phyloP scores from a whole-genome alignment of 2,888 invertebrate species.

The Calliphora vomitoria region DNA sequence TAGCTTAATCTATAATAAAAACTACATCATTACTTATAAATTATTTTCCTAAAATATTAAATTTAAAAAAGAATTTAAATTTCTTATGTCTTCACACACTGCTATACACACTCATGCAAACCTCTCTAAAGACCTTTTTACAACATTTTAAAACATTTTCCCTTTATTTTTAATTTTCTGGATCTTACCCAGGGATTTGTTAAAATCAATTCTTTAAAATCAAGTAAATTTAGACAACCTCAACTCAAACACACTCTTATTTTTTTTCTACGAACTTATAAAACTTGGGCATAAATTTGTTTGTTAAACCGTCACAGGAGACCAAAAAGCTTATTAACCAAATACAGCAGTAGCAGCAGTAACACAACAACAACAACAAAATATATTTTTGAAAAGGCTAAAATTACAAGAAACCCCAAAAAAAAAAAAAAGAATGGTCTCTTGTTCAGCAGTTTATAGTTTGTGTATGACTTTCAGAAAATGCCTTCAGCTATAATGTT shows the following conservation, averaged over 20 bases:
- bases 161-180: slow-evolving; percentile 28
- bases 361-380: slow-evolving; percentile 11
- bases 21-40: no score
- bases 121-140: not conserved
- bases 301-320: slow-evolving; percentile 54
- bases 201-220: slow-evolving; percentile 38
- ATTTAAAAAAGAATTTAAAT: not conserved
- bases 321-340: slow-evolving; percentile 52
- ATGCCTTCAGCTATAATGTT: slow-evolving; percentile 49
- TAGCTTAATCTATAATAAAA: no score
- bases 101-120: not conserved
- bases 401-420: slow-evolving; percentile 2
- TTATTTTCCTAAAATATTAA: not conserved
- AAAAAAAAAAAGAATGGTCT: slow-evolving; percentile 7
- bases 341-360: not conserved
- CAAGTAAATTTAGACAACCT: slow-evolving; percentile 5
- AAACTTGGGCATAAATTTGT: slow-evolving; percentile 40
- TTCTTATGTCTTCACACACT: not conserved
- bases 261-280: slow-evolving; percentile 17
- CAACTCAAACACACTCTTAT: not conserved
- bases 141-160: not conserved
- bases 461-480: slow-evolving; percentile 48
- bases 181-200: slow-evolving; percentile 9
- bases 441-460: slow-evolving; percentile 47
- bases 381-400: slow-evolving; percentile 24